phyloP scores from a whole-genome alignment of 2,113 vertebrate genomes.

The Aplodontia rufa region DNA sequence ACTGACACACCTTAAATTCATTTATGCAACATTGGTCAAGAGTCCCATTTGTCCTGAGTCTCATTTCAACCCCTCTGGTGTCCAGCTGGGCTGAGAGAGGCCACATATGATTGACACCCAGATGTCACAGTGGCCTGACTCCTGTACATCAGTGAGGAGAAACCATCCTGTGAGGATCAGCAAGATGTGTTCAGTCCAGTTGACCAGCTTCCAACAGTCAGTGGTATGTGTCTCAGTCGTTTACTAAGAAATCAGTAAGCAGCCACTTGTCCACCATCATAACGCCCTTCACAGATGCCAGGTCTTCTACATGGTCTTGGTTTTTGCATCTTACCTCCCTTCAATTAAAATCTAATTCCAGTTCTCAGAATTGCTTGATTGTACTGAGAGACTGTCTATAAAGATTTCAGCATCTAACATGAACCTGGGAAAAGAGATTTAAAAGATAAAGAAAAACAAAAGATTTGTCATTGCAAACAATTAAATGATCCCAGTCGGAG shows the following conservation, averaged over 20 bases:
- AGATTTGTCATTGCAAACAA: neutral
- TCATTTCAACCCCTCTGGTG: neutral
- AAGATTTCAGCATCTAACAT: neutral
- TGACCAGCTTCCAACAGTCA: too few relatives aligned
- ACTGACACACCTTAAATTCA: neutral
- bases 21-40: neutral
- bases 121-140: neutral
- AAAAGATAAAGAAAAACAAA: neutral
- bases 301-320: neutral
- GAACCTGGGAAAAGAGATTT: neutral
- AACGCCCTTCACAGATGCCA: rapidly evolving
- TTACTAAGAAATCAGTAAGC: too few relatives aligned
- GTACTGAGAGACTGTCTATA: neutral
- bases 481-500: neutral
- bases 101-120: neutral
- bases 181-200: neutral
- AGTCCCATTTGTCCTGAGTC: neutral
- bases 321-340: neutral
- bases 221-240: too few relatives aligned
- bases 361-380: neutral
- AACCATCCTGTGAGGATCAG: neutral
- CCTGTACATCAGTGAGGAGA: neutral
- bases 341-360: neutral
- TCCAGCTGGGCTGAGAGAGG: neutral
- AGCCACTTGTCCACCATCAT: neutral